phyloP scores from a whole-genome alignment of 1,140 invertebrate species.

The Drosophila persimilis region DNA sequence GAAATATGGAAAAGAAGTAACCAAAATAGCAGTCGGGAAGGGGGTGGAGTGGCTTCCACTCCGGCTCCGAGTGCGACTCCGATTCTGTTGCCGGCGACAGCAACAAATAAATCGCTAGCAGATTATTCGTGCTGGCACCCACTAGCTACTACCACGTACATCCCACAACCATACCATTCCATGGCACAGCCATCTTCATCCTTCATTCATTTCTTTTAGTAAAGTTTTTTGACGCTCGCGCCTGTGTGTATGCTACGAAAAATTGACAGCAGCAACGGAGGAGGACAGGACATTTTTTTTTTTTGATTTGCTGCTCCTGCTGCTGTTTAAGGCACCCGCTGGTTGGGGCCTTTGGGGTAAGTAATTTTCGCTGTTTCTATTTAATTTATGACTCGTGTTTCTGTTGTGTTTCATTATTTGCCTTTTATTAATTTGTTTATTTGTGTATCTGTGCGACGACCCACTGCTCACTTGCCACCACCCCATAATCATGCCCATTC shows the following conservation, averaged over 20 bases:
- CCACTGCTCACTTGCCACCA: conserved; percentile 31
- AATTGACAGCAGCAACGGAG: conserved; percentile 71
- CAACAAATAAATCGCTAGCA: conserved; percentile 79
- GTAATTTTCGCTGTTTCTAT: conserved; percentile 80
- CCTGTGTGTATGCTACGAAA: conserved; percentile 77
- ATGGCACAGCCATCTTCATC: conserved; percentile 3
- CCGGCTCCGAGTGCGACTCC: conserved; percentile 23
- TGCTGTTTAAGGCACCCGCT: conserved; percentile 13
- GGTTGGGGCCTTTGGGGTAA: conserved; percentile 53
- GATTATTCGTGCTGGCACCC: conserved; percentile 77
- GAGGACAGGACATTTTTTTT: conserved; percentile 58
- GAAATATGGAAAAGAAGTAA: conserved; percentile 79
- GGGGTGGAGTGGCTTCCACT: background rate
- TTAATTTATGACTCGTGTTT: conserved; percentile 79
- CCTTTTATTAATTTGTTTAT: conserved; percentile 81
- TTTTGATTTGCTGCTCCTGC: conserved; percentile 6
- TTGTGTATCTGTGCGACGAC: conserved; percentile 52
- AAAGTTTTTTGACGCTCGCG: conserved; percentile 53
- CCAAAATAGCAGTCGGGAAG: conserved; percentile 62
- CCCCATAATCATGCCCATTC: conserved; percentile 1
- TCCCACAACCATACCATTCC: background rate
- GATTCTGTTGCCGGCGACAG: conserved; percentile 36
- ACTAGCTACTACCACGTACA: conserved; percentile 24
- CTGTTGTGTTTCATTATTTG: conserved; percentile 69
- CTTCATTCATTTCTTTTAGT: conserved; percentile 24